Conservation (phyloP, 2,888 invertebrate species). For the Netelia fuscicornis region DNA sequence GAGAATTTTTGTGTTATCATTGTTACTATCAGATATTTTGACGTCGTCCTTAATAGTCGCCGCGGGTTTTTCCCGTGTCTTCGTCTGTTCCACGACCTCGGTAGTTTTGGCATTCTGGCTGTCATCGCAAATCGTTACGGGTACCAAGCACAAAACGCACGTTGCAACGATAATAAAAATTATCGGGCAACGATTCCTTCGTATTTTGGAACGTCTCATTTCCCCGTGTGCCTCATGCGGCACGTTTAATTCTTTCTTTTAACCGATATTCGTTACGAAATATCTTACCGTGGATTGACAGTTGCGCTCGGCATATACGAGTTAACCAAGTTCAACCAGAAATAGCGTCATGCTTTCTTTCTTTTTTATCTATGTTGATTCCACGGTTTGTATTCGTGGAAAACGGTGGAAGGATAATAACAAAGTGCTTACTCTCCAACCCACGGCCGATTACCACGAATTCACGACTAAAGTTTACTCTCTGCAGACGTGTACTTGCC, state of each 20-base stretch:
- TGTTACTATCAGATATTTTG: slow-evolving; percentile 23
- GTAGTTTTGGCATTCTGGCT: slow-evolving; percentile 11
- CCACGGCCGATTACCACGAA: not conserved
- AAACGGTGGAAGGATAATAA: not conserved
- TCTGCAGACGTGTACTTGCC: no score
- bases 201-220: slow-evolving; percentile 63
- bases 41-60: not conserved
- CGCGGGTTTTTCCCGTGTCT: slow-evolving; percentile 6
- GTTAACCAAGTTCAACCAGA: slow-evolving; percentile 31
- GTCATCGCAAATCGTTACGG: slow-evolving; percentile 55
- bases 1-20: not conserved
- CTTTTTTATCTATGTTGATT: not conserved
- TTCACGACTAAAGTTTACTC: no score
- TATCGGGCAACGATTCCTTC: slow-evolving; percentile 46
- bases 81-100: not conserved
- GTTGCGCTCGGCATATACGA: not conserved
- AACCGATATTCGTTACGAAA: slow-evolving; percentile 5
- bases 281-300: slow-evolving; percentile 7
- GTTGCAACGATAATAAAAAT: slow-evolving; percentile 55
- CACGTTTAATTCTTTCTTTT: slow-evolving; percentile 21
- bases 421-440: not conserved
- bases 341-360: slow-evolving; percentile 49
- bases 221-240: slow-evolving; percentile 48
- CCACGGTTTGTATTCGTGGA: slow-evolving; percentile 13
- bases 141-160: slow-evolving; percentile 48